Evolutionary conservation across 2,888 invertebrate genomes (phyloP).

Genomic region (Diarsia brunnea): DNA sequence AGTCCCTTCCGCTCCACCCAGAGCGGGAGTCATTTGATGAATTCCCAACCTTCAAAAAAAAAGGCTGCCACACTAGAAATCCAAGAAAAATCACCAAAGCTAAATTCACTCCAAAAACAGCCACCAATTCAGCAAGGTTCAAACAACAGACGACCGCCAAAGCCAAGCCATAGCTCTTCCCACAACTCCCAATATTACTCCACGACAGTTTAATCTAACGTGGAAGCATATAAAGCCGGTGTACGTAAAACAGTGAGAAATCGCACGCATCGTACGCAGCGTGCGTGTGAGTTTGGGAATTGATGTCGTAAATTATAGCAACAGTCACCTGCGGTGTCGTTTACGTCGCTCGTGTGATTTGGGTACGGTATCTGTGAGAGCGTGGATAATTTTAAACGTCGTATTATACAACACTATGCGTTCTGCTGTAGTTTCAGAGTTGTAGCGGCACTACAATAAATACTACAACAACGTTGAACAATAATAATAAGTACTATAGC

Average conservation of each 20-base stretch:
- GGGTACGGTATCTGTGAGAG: conserved; percentile 41
- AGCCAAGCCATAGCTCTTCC: conserved; percentile 11
- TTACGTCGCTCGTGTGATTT: conserved; percentile 48
- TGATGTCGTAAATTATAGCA: conserved; percentile 75
- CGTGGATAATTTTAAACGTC: conserved; percentile 1
- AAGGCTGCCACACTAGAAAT: not conserved
- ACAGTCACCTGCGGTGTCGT: conserved; percentile 67
- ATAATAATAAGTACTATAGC: no score
- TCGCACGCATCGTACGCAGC: conserved; percentile 38
- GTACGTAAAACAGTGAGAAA: conserved; percentile 44
- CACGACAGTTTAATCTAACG: conserved; percentile 38
- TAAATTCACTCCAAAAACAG: not conserved
- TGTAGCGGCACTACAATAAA: no score
- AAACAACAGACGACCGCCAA: not conserved
- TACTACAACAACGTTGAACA: no score
- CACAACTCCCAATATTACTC: conserved; percentile 8
- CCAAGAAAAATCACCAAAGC: not conserved
- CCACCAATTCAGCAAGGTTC: not conserved
- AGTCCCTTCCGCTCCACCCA: no score
- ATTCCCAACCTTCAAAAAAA: no score
- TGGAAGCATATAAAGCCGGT: conserved; percentile 24
- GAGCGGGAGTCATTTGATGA: no score
- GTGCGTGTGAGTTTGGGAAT: conserved; percentile 71
- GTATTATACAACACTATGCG: not conserved
- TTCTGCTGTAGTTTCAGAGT: no score